Evolutionary conservation across 2,888 invertebrate genomes (phyloP), one percentile per base, ranked within the genome.

Genomic region (Drosophila paramelanica): DNA sequence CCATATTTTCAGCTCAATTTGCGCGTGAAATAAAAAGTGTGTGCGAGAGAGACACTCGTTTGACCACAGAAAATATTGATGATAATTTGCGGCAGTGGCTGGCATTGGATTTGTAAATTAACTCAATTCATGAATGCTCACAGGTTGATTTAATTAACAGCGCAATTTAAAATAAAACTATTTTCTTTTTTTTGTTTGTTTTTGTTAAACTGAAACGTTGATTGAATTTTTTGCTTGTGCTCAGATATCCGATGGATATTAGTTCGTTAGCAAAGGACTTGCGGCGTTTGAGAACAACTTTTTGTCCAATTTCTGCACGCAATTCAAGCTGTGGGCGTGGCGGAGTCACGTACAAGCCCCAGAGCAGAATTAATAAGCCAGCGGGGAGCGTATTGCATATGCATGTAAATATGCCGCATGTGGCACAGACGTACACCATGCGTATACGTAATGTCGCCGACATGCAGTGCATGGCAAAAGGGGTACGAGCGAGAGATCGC

Each of bases 351-450:
- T 76, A 43, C 43, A 23, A 42, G 31, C 41, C 36, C 39, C 47
- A 39, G 56, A 62, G 60, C 47, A 42, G 79, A 68, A 68, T 75
- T 75, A 74, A 73, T 75, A 75, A 73, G 78, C 52, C 75, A 60
- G 39, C 58, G 41, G 61, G 77, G 36, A 61, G 39, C 46, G 39
- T 33, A 43, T 38, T 64, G 83, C 73, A 77, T 43, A 47, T 66
- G 69, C 65, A 79, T 88, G 83, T 77, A 71, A 77, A 79, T 77
- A 75, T 59, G 69, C 69, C 67, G 67, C 88, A 84, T 76, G 85
- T 85, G 85, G 74, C 61, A 67, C 60, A 65, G 11, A 50, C 25
- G 46, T 31, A 47, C 31, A 61, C 36, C 8, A 39, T 62, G 33
- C 72, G 89, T 86, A 77, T 80, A 78, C 76, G 62, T 81, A 79